Evolutionary conservation across 2,797 vertebrate species (phyloP), one percentile per base, ranked within the genome.

Genomic region (Syngnathus acus): DNA sequence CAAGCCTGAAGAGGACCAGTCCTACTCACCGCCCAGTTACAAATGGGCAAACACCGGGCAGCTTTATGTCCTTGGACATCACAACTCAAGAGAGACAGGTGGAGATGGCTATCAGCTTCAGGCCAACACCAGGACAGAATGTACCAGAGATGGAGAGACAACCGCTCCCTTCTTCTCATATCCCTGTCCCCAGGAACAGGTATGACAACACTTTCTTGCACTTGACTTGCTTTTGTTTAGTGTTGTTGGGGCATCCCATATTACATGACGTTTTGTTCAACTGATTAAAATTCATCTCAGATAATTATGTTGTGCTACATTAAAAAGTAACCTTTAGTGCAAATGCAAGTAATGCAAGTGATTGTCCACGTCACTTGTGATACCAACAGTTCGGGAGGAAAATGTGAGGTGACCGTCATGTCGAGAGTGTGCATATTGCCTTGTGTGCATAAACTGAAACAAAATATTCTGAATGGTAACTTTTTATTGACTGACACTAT

Each of bases 161-260:
- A 38, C 74, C 79, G 51, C 77, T 83, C 62, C 64, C 80, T 16
- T 92, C 91, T 42, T 89, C 88, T 70, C 89, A 92, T 82, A 93
- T 93, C 81, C 92, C 91, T 6, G 92, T 92, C 68, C 91, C 92
- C 60, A 89, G 89, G 73, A 88, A 89, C 89, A 91, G 92, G 92
- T 93, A 88, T 42, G 40, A 45, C 40, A 43, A 43, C 13, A 43
- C 58, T 13, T 61, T 23, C 7, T 17, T 6, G n/a, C n/a, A n/a
- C 21, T 10, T 57, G 2, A 54, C 21, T 47, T 48, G 23, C 21
- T 65, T 42, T 40, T n/a, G 37, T 40, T 61, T 61, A 39, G 43
- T 32, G 26, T 32, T 32, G 26, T 32, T 32, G 26, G 23, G 10
- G 50, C 53, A 16, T 17, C 7, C 21, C 17, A 47, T 21, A 69